Evolutionary conservation across 1,140 invertebrate species (phyloP).

Genomic region (Bicyclus anynana): DNA sequence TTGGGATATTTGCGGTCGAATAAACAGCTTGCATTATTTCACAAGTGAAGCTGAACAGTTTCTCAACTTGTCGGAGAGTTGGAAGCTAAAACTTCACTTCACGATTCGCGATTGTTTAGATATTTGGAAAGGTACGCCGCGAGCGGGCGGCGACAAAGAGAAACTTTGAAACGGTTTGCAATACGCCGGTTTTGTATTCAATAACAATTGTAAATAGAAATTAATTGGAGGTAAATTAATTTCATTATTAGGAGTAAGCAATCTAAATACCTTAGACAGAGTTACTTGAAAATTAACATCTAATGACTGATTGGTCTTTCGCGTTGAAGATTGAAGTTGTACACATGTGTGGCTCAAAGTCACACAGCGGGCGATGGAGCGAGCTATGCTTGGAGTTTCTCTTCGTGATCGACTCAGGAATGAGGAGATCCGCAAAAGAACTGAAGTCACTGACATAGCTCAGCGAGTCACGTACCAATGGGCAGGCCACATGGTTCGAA

Average conservation of each 20-base stretch:
- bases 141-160: conserved; percentile 43
- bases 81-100: conserved; percentile 46
- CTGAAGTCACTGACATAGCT: too few relatives aligned
- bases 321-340: too few relatives aligned
- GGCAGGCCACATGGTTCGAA: too few relatives aligned
- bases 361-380: too few relatives aligned
- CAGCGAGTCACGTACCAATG: too few relatives aligned
- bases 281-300: too few relatives aligned
- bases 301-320: too few relatives aligned
- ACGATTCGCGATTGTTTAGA: conserved; percentile 54
- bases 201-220: conserved; percentile 22
- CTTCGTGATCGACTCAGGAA: too few relatives aligned
- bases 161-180: conserved; percentile 52
- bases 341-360: too few relatives aligned
- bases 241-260: not conserved
- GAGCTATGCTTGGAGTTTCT: too few relatives aligned
- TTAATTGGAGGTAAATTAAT: conserved; percentile 26
- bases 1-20: not conserved
- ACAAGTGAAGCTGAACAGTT: conserved; percentile 40
- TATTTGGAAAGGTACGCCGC: conserved; percentile 41
- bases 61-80: conserved; percentile 42
- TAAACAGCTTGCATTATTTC: conserved; percentile 28
- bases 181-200: conserved; percentile 44
- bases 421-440: too few relatives aligned
- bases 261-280: too few relatives aligned